A percentile compares a stretch with the other conserved stretches of the same genome.
phyloP scores from a whole-genome alignment of 2,113 vertebrate genomes.

The Typhlomys cinereus region DNA sequence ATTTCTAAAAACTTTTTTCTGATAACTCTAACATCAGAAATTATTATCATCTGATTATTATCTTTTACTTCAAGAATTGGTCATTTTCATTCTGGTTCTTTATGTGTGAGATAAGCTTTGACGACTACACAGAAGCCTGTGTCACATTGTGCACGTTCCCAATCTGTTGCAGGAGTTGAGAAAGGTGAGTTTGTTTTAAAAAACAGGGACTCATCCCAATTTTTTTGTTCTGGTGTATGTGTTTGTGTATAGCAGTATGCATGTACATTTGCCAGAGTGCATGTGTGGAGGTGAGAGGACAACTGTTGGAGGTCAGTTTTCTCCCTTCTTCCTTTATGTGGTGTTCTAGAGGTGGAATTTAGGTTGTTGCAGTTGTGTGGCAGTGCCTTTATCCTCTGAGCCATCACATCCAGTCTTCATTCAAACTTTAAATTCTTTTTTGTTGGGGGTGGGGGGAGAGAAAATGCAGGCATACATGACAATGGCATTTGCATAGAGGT shows the following conservation, averaged over 20 bases:
- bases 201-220: too few relatives aligned
- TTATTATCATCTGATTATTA: neutral
- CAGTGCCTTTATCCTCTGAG: neutral
- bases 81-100: neutral
- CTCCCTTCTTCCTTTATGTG: too few relatives aligned
- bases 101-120: neutral
- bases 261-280: too few relatives aligned
- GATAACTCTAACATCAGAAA: too few relatives aligned
- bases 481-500: too few relatives aligned
- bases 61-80: neutral
- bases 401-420: neutral
- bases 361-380: neutral
- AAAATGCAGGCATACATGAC: too few relatives aligned
- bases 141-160: neutral
- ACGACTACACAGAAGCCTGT: neutral
- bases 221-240: too few relatives aligned
- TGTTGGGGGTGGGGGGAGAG: too few relatives aligned
- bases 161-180: neutral
- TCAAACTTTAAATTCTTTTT: constrained; percentile 4
- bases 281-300: too few relatives aligned
- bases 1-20: too few relatives aligned
- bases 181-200: neutral
- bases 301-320: too few relatives aligned
- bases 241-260: too few relatives aligned
- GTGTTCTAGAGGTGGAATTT: neutral